Evolutionary conservation across 1,140 invertebrate genomes (phyloP).

Genomic region (Leptinotarsa lineolata): DNA sequence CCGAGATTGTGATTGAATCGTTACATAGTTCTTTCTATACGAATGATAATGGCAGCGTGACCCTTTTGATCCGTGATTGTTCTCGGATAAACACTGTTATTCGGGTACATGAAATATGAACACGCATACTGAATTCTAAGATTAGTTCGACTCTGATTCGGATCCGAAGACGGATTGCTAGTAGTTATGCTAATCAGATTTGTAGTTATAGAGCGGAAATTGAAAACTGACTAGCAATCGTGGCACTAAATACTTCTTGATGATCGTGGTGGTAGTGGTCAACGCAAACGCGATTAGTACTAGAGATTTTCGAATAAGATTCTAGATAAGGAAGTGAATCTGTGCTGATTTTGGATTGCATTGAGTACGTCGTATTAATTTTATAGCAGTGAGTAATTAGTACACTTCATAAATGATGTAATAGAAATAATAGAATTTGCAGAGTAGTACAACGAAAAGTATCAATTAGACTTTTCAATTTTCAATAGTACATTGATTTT

Average conservation of each 20-base stretch:
- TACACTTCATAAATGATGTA: no score
- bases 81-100: conserved; percentile 23
- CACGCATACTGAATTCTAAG: conserved; percentile 16
- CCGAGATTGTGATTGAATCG: conserved; percentile 18
- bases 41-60: conserved; percentile 26
- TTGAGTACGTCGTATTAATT: neutral
- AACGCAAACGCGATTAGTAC: neutral
- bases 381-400: no score
- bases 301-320: neutral
- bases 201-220: conserved; percentile 18
- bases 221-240: conserved; percentile 11
- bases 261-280: conserved; percentile 17
- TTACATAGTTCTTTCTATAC: conserved; percentile 13
- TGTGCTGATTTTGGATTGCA: neutral
- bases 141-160: neutral
- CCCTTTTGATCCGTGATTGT: conserved; percentile 25
- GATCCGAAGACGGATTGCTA: conserved; percentile 2
- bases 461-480: no score
- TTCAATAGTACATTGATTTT: no score
- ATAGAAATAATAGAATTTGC: no score
- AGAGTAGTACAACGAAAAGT: no score
- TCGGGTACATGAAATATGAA: conserved; percentile 1
- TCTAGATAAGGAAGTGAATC: neutral
- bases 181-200: conserved; percentile 16
- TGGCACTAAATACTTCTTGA: conserved; percentile 11